Evolutionary conservation across 1,140 invertebrate species (phyloP).

Genomic region (Nebria ingens): DNA sequence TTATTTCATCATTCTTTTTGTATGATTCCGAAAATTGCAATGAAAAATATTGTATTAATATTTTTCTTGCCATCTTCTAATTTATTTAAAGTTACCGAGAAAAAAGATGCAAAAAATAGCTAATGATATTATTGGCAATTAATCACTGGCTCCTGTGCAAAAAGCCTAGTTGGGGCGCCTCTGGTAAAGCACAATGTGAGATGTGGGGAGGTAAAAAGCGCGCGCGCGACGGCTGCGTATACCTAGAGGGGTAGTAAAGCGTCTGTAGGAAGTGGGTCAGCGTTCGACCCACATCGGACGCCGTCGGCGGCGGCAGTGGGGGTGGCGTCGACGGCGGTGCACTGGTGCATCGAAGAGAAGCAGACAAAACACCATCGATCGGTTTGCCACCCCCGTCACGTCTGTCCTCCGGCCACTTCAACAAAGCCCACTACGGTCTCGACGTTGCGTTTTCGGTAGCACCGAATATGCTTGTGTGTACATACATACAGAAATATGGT

Average conservation of each 20-base stretch:
- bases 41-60: too few relatives aligned
- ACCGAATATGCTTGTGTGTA: neutral
- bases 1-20: too few relatives aligned
- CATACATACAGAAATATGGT: neutral
- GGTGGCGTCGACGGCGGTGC: neutral
- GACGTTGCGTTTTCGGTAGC: neutral
- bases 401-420: neutral
- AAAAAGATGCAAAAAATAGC: too few relatives aligned
- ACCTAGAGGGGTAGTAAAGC: neutral
- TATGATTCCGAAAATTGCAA: too few relatives aligned
- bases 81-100: too few relatives aligned
- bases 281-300: neutral
- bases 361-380: slow-evolving; percentile 9
- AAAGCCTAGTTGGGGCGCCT: neutral
- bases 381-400: neutral
- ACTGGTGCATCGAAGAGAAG: slow-evolving; percentile 4
- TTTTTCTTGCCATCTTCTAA: too few relatives aligned
- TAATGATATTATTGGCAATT: too few relatives aligned
- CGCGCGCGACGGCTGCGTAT: neutral
- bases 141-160: too few relatives aligned
- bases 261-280: neutral
- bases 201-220: neutral
- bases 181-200: neutral
- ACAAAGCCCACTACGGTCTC: neutral
- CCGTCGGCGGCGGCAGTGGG: neutral